phyloP scores from a whole-genome alignment of 92 coral and sea anemone species.

The Zoanthus sansibaricus region DNA sequence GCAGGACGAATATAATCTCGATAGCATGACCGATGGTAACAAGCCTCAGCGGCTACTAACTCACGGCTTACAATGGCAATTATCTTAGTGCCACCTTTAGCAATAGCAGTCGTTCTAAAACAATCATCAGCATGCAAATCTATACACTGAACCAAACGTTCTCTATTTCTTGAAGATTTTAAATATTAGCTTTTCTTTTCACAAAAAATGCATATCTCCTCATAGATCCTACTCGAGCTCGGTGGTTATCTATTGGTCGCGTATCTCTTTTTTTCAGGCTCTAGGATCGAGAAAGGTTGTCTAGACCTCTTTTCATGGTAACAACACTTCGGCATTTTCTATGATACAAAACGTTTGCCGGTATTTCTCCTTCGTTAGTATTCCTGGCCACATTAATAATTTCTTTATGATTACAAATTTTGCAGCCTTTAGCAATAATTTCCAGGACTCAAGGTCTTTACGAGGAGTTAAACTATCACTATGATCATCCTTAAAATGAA shows the following conservation, averaged over 20 bases:
- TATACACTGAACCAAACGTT: slow-evolving; percentile 56
- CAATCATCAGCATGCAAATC: slow-evolving; percentile 52
- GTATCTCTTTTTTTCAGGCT: slow-evolving; percentile 5
- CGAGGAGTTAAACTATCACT: neutral
- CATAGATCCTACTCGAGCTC: slow-evolving; percentile 46
- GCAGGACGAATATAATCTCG: slow-evolving; percentile 26
- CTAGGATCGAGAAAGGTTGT: slow-evolving; percentile 15
- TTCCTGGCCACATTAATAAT: neutral
- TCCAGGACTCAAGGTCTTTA: neutral
- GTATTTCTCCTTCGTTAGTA: slow-evolving; percentile 20
- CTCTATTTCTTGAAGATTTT: slow-evolving; percentile 61
- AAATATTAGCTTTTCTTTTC: slow-evolving; percentile 25
- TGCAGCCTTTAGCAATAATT: slow-evolving; percentile 9
- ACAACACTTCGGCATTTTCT: slow-evolving; percentile 64
- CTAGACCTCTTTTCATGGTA: slow-evolving; percentile 67
- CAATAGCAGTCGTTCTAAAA: slow-evolving; percentile 40
- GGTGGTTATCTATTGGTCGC: slow-evolving; percentile 52
- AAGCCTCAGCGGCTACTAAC: slow-evolving; percentile 69
- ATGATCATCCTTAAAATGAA: neutral
- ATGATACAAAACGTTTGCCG: slow-evolving; percentile 36
- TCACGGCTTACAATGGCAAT: slow-evolving; percentile 55
- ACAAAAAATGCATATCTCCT: slow-evolving; percentile 43
- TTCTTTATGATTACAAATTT: neutral
- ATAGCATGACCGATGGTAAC: slow-evolving; percentile 62
- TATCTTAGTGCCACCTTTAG: slow-evolving; percentile 50